phyloP scores from a whole-genome alignment of 2,888 invertebrate species.

The Dendrolimus houi region DNA sequence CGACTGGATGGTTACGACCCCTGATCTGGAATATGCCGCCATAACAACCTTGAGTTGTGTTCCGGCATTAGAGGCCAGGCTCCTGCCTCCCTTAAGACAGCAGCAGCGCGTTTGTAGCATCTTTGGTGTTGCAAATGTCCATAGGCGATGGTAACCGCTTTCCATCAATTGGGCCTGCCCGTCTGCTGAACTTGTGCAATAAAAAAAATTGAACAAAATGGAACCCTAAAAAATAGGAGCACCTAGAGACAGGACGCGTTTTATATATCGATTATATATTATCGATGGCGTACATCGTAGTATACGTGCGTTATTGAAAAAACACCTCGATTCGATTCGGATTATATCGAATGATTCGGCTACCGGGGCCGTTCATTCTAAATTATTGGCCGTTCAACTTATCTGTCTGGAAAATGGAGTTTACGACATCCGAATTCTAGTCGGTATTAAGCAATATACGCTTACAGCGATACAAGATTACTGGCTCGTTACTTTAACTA shows the following conservation, averaged over 20 bases:
- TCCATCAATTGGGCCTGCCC: no score
- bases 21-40: no score
- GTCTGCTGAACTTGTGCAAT: no score
- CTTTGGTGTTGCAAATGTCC: no score
- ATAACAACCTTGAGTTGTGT: no score
- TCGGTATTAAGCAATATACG: neutral
- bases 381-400: slow-evolving; percentile 49
- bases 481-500: neutral
- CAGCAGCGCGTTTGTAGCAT: no score
- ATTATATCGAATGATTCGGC: slow-evolving; percentile 59
- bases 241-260: neutral
- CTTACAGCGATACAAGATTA: neutral
- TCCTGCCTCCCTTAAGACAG: no score
- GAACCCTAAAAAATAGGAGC: neutral
- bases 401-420: slow-evolving; percentile 8
- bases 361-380: slow-evolving; percentile 63
- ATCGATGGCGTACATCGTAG: slow-evolving; percentile 20
- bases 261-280: slow-evolving; percentile 5
- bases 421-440: neutral
- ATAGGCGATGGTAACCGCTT: no score
- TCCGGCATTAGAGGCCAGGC: no score
- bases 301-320: slow-evolving; percentile 56
- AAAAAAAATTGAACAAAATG: neutral
- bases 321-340: slow-evolving; percentile 60
- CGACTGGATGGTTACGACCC: no score